phyloP scores from a whole-genome alignment of 2,113 vertebrate genomes.

The Cinclus cinclus region DNA sequence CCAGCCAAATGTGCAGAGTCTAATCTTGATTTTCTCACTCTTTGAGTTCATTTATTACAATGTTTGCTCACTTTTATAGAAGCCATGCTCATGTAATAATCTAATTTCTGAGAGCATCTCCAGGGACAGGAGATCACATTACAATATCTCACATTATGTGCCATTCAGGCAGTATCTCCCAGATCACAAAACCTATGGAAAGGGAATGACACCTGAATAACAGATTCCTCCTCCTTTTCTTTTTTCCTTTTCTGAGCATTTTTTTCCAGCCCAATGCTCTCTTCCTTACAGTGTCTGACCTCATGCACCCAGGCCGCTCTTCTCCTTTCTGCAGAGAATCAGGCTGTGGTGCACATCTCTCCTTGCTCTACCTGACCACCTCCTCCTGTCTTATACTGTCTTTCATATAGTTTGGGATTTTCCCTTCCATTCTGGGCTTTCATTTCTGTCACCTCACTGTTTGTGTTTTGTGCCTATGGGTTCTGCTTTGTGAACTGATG shows the following conservation, averaged over 20 bases:
- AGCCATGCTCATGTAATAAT: not conserved
- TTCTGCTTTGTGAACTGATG: not conserved
- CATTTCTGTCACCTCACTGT: not conserved
- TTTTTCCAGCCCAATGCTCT: not conserved
- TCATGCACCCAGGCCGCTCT: not conserved
- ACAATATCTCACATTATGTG: not conserved
- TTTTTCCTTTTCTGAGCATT: not conserved
- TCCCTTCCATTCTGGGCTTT: not conserved
- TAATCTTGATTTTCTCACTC: not conserved
- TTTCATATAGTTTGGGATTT: not conserved
- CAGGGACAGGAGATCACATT: not conserved
- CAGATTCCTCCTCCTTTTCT: not conserved
- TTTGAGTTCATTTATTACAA: not conserved
- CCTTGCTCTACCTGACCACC: not conserved
- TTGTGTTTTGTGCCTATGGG: not conserved
- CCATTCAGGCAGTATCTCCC: not conserved
- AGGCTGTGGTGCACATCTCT: not conserved
- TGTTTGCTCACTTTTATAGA: constrained; percentile 32
- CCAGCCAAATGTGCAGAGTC: not conserved
- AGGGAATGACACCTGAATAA: not conserved
- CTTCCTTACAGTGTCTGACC: not conserved
- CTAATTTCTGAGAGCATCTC: constrained; percentile 7
- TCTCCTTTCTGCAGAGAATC: not conserved
- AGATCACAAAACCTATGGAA: not conserved
- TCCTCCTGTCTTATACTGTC: not conserved